Conservation (phyloP, 2,113 vertebrate species). For the Xyliphius kryptos region DNA sequence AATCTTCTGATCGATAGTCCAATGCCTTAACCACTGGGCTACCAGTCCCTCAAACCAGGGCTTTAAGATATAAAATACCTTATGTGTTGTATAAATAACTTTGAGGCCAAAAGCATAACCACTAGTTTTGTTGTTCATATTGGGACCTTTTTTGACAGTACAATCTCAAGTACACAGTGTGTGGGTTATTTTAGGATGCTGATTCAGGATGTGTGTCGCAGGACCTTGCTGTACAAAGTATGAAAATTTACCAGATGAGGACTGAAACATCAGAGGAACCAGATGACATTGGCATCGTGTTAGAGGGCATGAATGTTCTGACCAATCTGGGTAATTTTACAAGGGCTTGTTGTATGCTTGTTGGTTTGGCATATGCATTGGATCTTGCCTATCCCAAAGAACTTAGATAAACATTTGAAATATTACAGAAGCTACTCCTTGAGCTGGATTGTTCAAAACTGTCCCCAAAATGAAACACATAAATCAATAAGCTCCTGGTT, state of each 20-base stretch:
- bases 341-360: slow-evolving; percentile 27
- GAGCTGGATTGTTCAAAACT: slow-evolving; percentile 33
- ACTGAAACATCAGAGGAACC: too few relatives aligned
- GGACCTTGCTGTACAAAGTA: slow-evolving; percentile 34
- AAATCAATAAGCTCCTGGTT: too few relatives aligned
- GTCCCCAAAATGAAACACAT: too few relatives aligned
- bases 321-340: slow-evolving; percentile 19
- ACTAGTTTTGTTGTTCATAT: too few relatives aligned
- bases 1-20: too few relatives aligned
- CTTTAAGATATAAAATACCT: too few relatives aligned
- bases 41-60: too few relatives aligned
- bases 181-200: slow-evolving; percentile 33
- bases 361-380: slow-evolving; percentile 21
- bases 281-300: slow-evolving; percentile 28
- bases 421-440: slow-evolving; percentile 32
- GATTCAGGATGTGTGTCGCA: slow-evolving; percentile 28
- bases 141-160: neutral
- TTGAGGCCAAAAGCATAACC: too few relatives aligned
- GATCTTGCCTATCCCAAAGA: slow-evolving; percentile 33
- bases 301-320: slow-evolving; percentile 13
- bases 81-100: too few relatives aligned
- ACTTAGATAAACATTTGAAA: slow-evolving; percentile 28
- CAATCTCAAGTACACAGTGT: slow-evolving; percentile 5
- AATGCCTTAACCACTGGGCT: too few relatives aligned
- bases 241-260: too few relatives aligned